Percentiles rank a stretch among this genome's conserved stretches.
phyloP scores from a whole-genome alignment of 2,888 invertebrate species.

The Caenorhabditis imperialis region DNA sequence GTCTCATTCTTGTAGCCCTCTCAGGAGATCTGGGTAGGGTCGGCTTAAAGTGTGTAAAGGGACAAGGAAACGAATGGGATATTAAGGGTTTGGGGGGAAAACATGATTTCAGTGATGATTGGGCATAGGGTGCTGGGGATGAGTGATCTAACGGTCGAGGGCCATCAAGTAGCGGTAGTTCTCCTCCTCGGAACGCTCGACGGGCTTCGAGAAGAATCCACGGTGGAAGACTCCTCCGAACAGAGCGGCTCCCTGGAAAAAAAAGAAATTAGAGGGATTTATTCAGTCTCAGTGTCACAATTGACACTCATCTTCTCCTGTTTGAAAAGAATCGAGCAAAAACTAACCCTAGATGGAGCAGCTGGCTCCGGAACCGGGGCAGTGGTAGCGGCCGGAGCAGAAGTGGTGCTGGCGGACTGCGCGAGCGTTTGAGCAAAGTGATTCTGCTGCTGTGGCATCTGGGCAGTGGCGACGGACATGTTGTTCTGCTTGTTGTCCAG shows the following conservation, averaged over 20 bases:
- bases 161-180: constrained; percentile 76
- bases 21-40: constrained; percentile 54
- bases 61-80: constrained; percentile 14
- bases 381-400: constrained; percentile 39
- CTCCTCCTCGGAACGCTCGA: constrained; percentile 70
- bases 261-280: too few species aligned
- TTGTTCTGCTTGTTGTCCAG: constrained; percentile 53
- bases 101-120: constrained; percentile 22
- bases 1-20: constrained; percentile 50
- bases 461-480: constrained; percentile 53
- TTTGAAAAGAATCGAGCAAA: too few species aligned
- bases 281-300: neutral
- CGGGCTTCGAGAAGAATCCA: constrained; percentile 75
- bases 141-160: constrained; percentile 66
- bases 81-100: neutral
- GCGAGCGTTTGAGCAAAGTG: constrained; percentile 56
- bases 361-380: constrained; percentile 30
- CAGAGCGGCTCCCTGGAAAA: constrained; percentile 60
- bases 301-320: neutral
- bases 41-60: constrained; percentile 13
- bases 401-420: constrained; percentile 37
- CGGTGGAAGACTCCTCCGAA: constrained; percentile 70
- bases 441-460: constrained; percentile 54
- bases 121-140: constrained; percentile 4
- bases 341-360: constrained; percentile 29